A percentile compares a stretch with the other conserved stretches of the same genome.
Evolutionary conservation across 2,113 vertebrate species (phyloP).

Genomic region (Alligator sinensis): DNA sequence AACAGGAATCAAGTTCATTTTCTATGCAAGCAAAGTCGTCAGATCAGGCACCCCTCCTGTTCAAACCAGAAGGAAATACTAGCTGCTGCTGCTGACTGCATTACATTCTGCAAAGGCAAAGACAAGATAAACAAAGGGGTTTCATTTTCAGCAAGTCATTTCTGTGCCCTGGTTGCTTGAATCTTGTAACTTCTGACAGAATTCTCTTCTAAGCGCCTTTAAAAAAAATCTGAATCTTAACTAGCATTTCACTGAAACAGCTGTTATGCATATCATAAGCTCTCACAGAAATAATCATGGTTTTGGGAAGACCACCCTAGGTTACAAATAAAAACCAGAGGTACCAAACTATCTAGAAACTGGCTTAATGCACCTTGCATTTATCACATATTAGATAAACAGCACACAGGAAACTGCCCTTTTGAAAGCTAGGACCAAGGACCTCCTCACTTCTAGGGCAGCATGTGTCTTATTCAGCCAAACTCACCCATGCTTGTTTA

Average conservation of each 20-base stretch:
- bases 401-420: too few species aligned
- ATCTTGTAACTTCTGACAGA: not conserved
- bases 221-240: not conserved
- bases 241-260: not conserved
- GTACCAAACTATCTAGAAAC: accelerated
- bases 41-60: not conserved
- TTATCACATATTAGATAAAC: too few species aligned
- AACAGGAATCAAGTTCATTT: conserved; percentile 21
- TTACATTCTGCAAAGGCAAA: not conserved
- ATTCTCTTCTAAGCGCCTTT: not conserved
- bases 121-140: not conserved
- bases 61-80: not conserved
- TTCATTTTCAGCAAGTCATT: not conserved
- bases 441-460: too few species aligned
- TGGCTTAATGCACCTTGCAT: not conserved
- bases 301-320: accelerated
- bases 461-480: too few species aligned
- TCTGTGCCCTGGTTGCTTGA: not conserved
- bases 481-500: too few species aligned
- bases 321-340: accelerated
- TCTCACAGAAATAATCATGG: accelerated
- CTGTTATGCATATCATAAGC: accelerated
- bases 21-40: conserved; percentile 1
- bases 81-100: not conserved
- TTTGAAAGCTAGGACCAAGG: too few species aligned